Evolutionary conservation across 1,140 invertebrate species (phyloP).

Genomic region (Drosophila saltans): DNA sequence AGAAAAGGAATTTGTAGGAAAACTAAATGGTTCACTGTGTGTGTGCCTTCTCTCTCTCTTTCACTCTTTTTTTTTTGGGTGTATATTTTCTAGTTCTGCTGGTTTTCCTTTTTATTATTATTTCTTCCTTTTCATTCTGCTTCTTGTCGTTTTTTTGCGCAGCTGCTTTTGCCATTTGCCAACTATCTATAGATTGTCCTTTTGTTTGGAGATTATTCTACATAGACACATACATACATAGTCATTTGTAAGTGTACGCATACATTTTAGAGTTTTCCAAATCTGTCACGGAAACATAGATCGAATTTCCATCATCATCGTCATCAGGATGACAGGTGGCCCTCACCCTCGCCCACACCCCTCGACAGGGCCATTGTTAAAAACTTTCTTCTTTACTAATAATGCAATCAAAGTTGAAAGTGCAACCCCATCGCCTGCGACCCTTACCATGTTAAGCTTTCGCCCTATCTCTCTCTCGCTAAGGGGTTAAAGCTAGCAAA

Average conservation of each 20-base stretch:
- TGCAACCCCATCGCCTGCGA: not conserved
- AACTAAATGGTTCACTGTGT: constrained; percentile 24
- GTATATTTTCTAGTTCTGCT: constrained; percentile 13
- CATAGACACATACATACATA: not conserved
- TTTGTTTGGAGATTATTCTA: constrained; percentile 39
- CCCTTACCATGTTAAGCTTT: not conserved
- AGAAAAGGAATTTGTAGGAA: constrained; percentile 25
- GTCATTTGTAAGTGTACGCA: not conserved
- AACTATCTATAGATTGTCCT: constrained; percentile 17
- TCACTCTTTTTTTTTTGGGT: not conserved
- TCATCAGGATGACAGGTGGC: constrained; percentile 13
- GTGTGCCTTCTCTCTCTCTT: not conserved
- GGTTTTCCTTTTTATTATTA: constrained; percentile 13
- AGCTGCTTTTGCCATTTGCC: constrained; percentile 31
- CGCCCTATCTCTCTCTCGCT: too few relatives aligned
- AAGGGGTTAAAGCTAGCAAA: constrained; percentile 14
- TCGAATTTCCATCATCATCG: constrained; percentile 16
- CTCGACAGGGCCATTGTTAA: not conserved
- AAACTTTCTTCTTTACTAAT: constrained; percentile 19
- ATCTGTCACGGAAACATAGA: constrained; percentile 16
- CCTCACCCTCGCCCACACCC: not conserved
- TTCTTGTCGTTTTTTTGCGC: constrained; percentile 14
- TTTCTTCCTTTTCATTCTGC: not conserved
- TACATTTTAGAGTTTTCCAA: constrained; percentile 12
- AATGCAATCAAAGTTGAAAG: constrained; percentile 22